Base-by-base conservation (phyloP, 2,888 invertebrate species). In the Frankliniella fusca region DNA sequence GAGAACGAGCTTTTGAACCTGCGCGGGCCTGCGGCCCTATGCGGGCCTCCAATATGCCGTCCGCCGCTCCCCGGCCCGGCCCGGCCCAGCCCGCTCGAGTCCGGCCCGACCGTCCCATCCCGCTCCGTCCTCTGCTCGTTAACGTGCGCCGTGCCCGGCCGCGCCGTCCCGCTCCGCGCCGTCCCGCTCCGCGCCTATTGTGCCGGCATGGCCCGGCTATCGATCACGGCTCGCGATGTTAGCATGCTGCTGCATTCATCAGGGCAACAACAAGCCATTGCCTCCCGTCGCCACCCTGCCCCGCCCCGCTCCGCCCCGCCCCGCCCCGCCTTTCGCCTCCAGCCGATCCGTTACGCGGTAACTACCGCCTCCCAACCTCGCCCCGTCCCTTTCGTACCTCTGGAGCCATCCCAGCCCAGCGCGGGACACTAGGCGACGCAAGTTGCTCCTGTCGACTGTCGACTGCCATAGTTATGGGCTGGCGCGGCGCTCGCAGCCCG, bases 211-310 rank as follows among this genome's bases (percentile, higher is more conserved):
- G 38, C 38, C 54, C 0, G 9, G 70, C 70, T 23, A 76, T 76
- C 70, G 70, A 76, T 76, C 70, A 76, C 23, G n/a, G 70, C 9
- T n/a, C 61, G 70, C 23, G 23, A 70, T 76, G 70, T 76, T 76
- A 27, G 70, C 23, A 8, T n/a, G 70, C 70, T n/a, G 70, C 70
- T 70, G 70, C 70, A 76, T 27, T 76, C 70, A 76, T 76, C 70
- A 76, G n/a, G 61, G 70, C 70, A 76, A 61, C 61, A 61, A 61
- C 54, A 54, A 54, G 70, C 70, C 70, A 7, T 23, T 11, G 54
- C 70, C 70, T 1, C 8, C n/a, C 65, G n/a, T 23, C n/a, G n/a
- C n/a, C n/a, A n/a, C 70, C 70, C 27, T 27, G 54, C 54, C 70
- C 9, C 70, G 11, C 27, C 70, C 70, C 27, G 23, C 27, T 15